These are phyloP conservation scores for Chiloscyllium plagiosum DNA, from an alignment of 2,113 vertebrate species.

Conservation along the genomic window DNA sequence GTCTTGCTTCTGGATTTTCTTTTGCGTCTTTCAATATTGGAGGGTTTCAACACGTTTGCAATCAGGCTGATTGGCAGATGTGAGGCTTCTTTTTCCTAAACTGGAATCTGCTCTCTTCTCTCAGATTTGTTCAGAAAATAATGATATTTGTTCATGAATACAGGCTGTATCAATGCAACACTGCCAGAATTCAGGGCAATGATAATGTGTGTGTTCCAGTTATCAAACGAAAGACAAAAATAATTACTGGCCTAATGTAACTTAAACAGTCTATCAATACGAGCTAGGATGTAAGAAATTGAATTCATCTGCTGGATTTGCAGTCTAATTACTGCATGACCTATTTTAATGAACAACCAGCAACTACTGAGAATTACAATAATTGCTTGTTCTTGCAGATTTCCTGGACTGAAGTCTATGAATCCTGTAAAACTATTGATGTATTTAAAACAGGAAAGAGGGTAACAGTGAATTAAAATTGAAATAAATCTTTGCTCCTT, in stretches of 20 bases:
- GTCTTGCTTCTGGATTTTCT: neutral
- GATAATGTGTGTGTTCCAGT: neutral
- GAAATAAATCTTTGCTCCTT: neutral
- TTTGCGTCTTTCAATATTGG: neutral
- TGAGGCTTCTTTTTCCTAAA: neutral
- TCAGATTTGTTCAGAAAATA: neutral
- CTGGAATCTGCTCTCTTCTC: neutral
- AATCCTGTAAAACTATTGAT: neutral
- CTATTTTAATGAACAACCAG: neutral
- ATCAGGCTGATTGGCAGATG: neutral
- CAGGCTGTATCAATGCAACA: neutral
- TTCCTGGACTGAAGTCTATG: neutral
- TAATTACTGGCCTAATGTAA: conserved; percentile 17
- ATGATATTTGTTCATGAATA: neutral
- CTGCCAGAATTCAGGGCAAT: neutral
- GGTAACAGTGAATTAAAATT: neutral
- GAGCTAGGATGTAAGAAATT: neutral
- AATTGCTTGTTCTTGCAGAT: neutral
- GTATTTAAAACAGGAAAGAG: neutral
- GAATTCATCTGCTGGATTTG: conserved; percentile 13
- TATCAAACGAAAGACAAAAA: neutral
- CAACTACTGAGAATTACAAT: neutral
- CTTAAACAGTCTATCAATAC: conserved; percentile 11
- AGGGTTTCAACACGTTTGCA: neutral
- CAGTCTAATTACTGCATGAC: conserved; percentile 7